A percentile compares a stretch with the other conserved stretches of the same genome.
Conservation (phyloP, 2,888 invertebrate genomes). For the Psococerastis gibbosa region DNA sequence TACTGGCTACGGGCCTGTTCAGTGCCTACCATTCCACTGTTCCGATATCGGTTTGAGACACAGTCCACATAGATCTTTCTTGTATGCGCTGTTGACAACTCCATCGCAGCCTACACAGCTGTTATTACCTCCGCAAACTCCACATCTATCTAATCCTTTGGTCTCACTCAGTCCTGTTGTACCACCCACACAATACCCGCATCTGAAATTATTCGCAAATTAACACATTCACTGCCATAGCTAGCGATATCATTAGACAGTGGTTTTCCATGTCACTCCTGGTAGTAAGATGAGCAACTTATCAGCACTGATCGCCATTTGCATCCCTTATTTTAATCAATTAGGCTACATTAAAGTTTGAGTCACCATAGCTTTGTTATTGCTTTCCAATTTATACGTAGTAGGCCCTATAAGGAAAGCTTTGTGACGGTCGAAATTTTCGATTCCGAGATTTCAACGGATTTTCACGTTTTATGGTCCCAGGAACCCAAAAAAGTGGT, state of each 20-base stretch:
- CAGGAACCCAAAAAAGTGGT: too few species aligned
- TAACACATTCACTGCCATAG: too few species aligned
- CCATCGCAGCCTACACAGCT: constrained; percentile 18
- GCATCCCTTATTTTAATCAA: not conserved
- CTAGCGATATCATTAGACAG: too few species aligned
- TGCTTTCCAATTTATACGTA: too few species aligned
- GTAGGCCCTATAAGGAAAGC: too few species aligned
- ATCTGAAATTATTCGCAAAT: constrained; percentile 14
- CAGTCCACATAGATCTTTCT: constrained; percentile 16
- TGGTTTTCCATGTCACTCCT: too few species aligned
- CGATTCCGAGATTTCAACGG: too few species aligned
- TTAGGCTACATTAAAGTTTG: not conserved
- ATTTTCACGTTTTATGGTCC: too few species aligned
- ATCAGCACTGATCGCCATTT: too few species aligned
- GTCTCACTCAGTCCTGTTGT: constrained; percentile 12
- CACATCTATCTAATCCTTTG: constrained; percentile 16
- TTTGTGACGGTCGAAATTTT: too few species aligned
- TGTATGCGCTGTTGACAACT: constrained; percentile 12
- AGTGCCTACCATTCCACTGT: constrained; percentile 16
- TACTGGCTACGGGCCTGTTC: too few species aligned
- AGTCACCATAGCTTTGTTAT: too few species aligned
- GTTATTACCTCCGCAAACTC: constrained; percentile 15
- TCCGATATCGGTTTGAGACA: constrained; percentile 14
- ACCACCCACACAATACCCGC: constrained; percentile 18
- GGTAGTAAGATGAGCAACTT: not conserved